Conservation (phyloP, 35 echinoderm and acorn worm genomes). For the Hemicentrotus pulcherrimus region DNA sequence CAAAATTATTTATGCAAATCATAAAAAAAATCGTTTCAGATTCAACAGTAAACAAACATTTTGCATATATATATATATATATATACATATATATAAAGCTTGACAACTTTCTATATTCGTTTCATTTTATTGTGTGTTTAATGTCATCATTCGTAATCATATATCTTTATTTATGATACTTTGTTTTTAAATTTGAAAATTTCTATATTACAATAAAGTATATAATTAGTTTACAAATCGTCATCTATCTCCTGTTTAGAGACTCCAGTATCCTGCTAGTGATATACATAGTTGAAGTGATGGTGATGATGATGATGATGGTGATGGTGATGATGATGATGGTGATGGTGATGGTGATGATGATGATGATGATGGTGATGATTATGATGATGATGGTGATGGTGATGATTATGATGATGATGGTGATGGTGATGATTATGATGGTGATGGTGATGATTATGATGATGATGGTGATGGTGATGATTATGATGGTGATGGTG, state of each 20-base stretch:
- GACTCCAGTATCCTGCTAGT: neutral
- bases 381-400: no score
- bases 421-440: no score
- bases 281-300: neutral
- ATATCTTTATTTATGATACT: neutral
- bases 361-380: no score
- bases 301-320: no score
- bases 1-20: neutral
- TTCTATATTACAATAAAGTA: neutral
- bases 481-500: no score
- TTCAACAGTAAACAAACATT: neutral
- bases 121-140: no score
- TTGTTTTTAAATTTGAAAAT: neutral
- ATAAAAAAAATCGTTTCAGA: neutral
- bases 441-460: no score
- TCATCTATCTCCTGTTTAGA: neutral
- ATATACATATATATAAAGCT: neutral
- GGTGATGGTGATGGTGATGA: no score
- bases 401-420: no score
- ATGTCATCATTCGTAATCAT: neutral
- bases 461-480: no score
- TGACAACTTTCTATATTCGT: no score
- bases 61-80: neutral
- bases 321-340: no score
- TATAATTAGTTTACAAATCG: neutral